Base-by-base conservation (phyloP, 1,140 invertebrate species). In the Brachionus angularis region DNA sequence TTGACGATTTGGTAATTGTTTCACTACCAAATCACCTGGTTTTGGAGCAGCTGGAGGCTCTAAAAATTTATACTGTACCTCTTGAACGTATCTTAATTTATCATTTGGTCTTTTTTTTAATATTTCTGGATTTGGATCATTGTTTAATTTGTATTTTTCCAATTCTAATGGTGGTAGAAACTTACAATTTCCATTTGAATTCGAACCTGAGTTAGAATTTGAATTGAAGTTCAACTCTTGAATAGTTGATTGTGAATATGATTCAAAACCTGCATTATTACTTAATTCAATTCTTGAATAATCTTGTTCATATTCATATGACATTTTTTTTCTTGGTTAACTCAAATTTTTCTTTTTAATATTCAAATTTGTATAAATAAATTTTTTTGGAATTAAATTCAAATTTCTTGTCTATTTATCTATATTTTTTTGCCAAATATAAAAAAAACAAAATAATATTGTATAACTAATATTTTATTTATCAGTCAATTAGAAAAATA, bases 81-180 rank as follows among this genome's bases (percentile, higher is more conserved):
- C 42, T 36, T 67, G 62, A 46, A 10, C 33, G n/a, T 29, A 47
- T 36, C 29, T 46, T 1, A 29, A 12, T 29, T 46, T 46, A 5
- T 46, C 36, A 8, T 7, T 27, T 18, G 47, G 47, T 42, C 36
- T 46, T 23, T 67, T 67, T 10, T 31, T 46, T 5, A 67, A 16
- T 1, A 67, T 12, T 21, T 47, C 44, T 8, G 62, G 62, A 50
- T 49, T 47, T 0, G 42, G 29, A 25, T 67, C 62, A 23, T 67
- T 14, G 23, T 47, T 47, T 18, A 49, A 27, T 2, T 7, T 10
- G 25, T 67, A 67, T 42, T 39, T 16, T n/a, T 58, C 16, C 18
- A 58, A 39, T 21, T 31, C 18, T 5, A 58, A 29, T 10, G 21
- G 2, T 23, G 33, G 21, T 39, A 39, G 33, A 31, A 58, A 21